Base-by-base conservation (phyloP, 2,797 vertebrate species). In the Eospalax fontanierii region DNA sequence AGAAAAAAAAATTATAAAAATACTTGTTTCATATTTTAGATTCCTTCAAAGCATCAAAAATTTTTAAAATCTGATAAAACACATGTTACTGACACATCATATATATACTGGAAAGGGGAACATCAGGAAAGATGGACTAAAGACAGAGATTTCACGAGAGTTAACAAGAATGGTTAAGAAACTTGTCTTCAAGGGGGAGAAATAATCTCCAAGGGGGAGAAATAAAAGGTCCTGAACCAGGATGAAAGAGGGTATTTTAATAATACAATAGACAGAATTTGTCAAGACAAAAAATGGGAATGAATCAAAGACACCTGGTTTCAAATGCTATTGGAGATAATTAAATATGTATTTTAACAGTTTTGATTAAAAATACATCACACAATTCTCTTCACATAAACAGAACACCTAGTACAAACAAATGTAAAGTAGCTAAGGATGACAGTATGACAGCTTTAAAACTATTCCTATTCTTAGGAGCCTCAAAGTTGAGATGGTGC, bases 1-100 rank as follows among this genome's bases (percentile, higher is more conserved):
- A 98, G 88, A 19, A 38, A 97, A 18, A 38, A 97, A 96, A 26
- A 68, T 65, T 28, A 84, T 78, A 88, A 81, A 76, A 96, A 88
- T 70, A 85, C 8, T 89, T 92, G 63, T 93, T 95, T 96, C 66
- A 65, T 76, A 83, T 76, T 95, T 94, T 84, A 22, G 38, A 74
- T 54, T 87, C n/a, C 85, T 93, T n/a, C 78, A 89, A 95, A 92
- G 71, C 3, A 88, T 35, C 33, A 93, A 88, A 94, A 94, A 68
- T 68, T n/a, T n/a, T n/a, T 33, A 70, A 65, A 85, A 89, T 74
- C 30, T 94, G 61, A 68, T 61, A 93, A 0, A 57, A 57, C 24
- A 68, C 65, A 65, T 79, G 73, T 75, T 84, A 93, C 0, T 83
- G 65, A 28, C 63, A 79, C 10, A 70, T 94, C 63, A 96, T 40